Conservation (phyloP, 2,113 vertebrate species). For the Aleadryas rufinucha region DNA sequence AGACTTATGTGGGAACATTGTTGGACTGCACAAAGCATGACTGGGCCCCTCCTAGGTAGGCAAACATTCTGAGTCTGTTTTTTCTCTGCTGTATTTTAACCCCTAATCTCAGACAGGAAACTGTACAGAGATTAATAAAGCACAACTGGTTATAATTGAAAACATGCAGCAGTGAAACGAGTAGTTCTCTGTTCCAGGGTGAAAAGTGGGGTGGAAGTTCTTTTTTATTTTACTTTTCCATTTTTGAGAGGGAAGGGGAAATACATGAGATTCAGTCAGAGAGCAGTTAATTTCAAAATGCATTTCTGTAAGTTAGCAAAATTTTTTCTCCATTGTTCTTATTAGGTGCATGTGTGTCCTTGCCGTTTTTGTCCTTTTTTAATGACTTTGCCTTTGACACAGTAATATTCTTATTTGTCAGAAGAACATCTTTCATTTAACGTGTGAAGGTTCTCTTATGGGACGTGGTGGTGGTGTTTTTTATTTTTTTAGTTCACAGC, state of each 20-base stretch:
- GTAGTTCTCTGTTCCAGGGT: background rate
- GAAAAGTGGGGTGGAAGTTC: background rate
- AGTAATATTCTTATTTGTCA: background rate
- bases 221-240: background rate
- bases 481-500: background rate
- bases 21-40: conserved; percentile 98
- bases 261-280: background rate
- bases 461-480: background rate
- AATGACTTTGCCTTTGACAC: background rate
- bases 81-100: background rate
- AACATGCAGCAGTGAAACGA: background rate
- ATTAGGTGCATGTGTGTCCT: background rate
- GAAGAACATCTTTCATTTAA: background rate
- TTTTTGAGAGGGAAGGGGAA: background rate
- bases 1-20: conserved; percentile 96
- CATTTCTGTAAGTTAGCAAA: background rate
- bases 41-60: conserved; percentile 97
- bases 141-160: conserved; percentile 52
- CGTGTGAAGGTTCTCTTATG: background rate
- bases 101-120: background rate
- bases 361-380: background rate
- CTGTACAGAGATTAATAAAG: conserved; percentile 47
- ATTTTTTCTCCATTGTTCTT: background rate
- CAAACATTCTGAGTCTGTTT: background rate
- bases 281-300: background rate